Evolutionary conservation across 2,888 invertebrate species (phyloP).

Genomic region (Cinara cedri): DNA sequence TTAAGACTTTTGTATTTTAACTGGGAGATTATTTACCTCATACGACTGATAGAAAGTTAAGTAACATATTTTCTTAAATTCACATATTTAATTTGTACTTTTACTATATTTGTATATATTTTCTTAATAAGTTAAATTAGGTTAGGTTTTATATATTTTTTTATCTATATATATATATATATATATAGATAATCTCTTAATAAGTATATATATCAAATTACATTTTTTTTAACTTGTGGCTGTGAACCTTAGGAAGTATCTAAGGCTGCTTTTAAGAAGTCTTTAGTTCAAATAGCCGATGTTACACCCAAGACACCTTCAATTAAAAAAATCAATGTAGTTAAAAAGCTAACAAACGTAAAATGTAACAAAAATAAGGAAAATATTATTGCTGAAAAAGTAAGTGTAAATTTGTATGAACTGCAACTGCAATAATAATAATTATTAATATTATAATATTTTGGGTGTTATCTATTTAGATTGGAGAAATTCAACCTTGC

Average conservation of each 20-base stretch:
- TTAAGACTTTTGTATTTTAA: too few species aligned
- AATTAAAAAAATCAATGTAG: constrained; percentile 30
- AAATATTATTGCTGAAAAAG: constrained; percentile 36
- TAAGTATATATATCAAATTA: too few species aligned
- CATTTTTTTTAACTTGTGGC: not conserved
- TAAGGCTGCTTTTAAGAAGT: not conserved
- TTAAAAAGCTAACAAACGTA: constrained; percentile 25
- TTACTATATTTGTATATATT: too few species aligned
- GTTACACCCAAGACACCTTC: not conserved
- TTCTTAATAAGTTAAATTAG: too few species aligned
- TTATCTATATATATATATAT: too few species aligned
- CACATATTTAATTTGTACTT: too few species aligned
- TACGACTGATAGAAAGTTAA: too few species aligned
- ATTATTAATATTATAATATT: not conserved
- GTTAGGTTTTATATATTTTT: too few species aligned
- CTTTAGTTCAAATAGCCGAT: not conserved
- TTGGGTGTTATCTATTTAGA: not conserved
- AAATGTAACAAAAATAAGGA: constrained; percentile 35
- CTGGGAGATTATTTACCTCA: too few species aligned
- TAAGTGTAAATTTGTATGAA: not conserved
- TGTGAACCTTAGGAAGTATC: constrained; percentile 7
- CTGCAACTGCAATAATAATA: not conserved
- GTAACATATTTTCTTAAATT: too few species aligned
- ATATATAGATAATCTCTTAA: too few species aligned
- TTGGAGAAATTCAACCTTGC: constrained; percentile 6